Conservation (phyloP, 2,113 vertebrate genomes). For the Syngnathus typhle region DNA sequence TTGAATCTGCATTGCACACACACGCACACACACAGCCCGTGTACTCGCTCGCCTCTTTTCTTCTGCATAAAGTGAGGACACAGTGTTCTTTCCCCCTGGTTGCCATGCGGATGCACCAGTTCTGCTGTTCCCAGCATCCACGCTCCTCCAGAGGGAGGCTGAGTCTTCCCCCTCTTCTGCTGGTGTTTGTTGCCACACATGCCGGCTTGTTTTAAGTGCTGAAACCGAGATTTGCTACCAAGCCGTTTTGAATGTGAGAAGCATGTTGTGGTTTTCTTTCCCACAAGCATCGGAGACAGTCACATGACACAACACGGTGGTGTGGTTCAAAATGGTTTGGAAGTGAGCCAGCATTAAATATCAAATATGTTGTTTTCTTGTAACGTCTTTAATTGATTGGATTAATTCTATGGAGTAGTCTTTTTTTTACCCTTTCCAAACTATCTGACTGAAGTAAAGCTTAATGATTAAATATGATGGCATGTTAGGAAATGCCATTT, state of each 20-base stretch:
- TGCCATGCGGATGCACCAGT: conserved; percentile 46
- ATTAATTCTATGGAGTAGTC: too few species aligned
- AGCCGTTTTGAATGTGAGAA: conserved; percentile 36
- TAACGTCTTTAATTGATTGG: too few species aligned
- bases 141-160: conserved; percentile 22
- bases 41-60: conserved; percentile 22
- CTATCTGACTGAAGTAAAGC: neutral
- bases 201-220: conserved; percentile 39
- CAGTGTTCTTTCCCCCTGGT: conserved; percentile 39
- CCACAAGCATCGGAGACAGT: conserved; percentile 17
- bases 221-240: conserved; percentile 41
- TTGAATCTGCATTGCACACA: conserved; percentile 42
- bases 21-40: conserved; percentile 3
- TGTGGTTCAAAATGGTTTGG: neutral
- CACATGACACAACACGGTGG: neutral
- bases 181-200: conserved; percentile 16
- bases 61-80: conserved; percentile 41
- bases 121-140: conserved; percentile 56
- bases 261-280: conserved; percentile 28
- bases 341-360: neutral
- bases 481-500: neutral
- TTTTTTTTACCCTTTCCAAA: too few species aligned
- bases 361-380: too few species aligned
- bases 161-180: conserved; percentile 13
- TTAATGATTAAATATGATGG: neutral